Conservation (phyloP, 2,113 vertebrate species). For the human (Homo sapiens) region DNA sequence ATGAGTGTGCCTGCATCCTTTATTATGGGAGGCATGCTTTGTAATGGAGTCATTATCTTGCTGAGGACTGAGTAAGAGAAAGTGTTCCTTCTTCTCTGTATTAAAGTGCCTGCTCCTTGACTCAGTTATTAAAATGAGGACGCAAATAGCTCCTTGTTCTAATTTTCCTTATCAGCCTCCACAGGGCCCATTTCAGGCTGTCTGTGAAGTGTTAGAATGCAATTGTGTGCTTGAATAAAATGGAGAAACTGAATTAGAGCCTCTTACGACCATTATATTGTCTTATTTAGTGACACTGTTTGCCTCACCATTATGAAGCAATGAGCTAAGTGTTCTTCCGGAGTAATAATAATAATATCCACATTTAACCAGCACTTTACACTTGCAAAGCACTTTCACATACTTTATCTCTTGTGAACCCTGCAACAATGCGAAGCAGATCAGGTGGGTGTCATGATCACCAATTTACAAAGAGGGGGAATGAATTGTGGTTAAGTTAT, state of each 20-base stretch:
- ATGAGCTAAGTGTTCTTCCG: slow-evolving; percentile 74
- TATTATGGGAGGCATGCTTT: neutral
- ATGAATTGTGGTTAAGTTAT: neutral
- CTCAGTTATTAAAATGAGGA: slow-evolving; percentile 77
- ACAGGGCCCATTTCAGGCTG: slow-evolving; percentile 75
- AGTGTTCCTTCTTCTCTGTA: slow-evolving; percentile 56
- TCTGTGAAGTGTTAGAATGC: slow-evolving; percentile 75
- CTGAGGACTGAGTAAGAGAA: slow-evolving; percentile 54
- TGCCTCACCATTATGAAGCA: slow-evolving; percentile 72
- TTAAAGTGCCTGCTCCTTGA: slow-evolving; percentile 75
- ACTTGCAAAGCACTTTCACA: slow-evolving; percentile 32
- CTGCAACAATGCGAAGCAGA: neutral
- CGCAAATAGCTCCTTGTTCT: slow-evolving; percentile 77
- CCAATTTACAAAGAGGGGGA: neutral
- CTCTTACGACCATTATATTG: slow-evolving; percentile 79
- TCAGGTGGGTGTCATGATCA: neutral
- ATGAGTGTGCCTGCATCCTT: neutral
- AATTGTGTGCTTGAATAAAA: slow-evolving; percentile 78
- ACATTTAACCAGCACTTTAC: slow-evolving; percentile 70
- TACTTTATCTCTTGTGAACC: slow-evolving; percentile 15
- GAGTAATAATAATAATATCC: slow-evolving; percentile 60
- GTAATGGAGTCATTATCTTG: slow-evolving; percentile 70
- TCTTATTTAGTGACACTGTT: slow-evolving; percentile 77
- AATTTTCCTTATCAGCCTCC: slow-evolving; percentile 80
- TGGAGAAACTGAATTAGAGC: slow-evolving; percentile 77